These are phyloP conservation scores for Alethe castanea DNA, from an alignment of 2,113 vertebrate species.

Conservation along the genomic window DNA sequence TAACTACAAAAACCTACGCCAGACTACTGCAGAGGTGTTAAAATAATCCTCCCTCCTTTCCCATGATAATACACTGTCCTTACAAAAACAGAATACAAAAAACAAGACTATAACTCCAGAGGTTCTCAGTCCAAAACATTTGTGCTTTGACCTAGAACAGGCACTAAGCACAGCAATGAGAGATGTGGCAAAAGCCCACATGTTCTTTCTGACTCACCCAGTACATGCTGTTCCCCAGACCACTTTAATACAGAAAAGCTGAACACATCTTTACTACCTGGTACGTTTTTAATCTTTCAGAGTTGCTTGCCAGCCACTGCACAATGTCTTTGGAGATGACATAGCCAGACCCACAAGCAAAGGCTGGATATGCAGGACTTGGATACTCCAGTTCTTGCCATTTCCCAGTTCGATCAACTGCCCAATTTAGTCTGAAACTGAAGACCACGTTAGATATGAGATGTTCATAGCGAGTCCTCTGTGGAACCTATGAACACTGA, in stretches of 20 bases:
- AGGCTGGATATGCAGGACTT: conserved; percentile 93
- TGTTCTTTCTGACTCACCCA: not conserved
- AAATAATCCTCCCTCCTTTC: not conserved
- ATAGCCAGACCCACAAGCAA: conserved; percentile 94
- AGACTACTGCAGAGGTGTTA: not conserved
- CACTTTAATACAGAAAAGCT: not conserved
- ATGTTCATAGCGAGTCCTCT: not conserved
- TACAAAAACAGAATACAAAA: not conserved
- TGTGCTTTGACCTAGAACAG: not conserved
- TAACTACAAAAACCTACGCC: not conserved
- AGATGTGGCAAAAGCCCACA: not conserved
- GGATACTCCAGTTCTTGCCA: conserved; percentile 97
- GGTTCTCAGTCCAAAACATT: not conserved
- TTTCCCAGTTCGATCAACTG: conserved; percentile 94
- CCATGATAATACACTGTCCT: not conserved
- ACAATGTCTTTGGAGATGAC: conserved; percentile 90
- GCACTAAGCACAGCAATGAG: not conserved
- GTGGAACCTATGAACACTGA: not conserved
- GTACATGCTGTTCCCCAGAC: not conserved
- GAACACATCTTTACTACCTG: conserved; percentile 77
- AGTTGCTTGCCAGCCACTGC: conserved; percentile 90
- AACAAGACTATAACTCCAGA: not conserved
- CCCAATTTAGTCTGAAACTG: conserved; percentile 98
- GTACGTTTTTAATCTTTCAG: conserved; percentile 87
- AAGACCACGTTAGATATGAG: not conserved